Evolutionary conservation across 35 echinoderm and acorn worm genomes (phyloP).

Genomic region (Lytechinus variegatus): DNA sequence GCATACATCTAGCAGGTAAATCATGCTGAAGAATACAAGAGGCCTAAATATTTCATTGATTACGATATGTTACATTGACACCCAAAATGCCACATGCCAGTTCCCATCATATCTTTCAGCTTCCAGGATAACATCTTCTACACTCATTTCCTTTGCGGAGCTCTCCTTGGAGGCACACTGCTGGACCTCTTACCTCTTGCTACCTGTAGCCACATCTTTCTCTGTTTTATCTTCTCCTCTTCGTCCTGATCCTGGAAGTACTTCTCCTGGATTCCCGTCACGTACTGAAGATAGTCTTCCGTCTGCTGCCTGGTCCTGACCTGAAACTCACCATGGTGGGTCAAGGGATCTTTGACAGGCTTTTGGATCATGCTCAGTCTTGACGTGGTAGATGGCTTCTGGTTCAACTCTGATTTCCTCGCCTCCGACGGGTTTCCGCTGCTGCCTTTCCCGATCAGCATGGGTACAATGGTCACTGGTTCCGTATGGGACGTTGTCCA

Average conservation of each 20-base stretch:
- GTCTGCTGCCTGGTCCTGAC: slow-evolving; percentile 82
- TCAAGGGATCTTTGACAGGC: slow-evolving; percentile 84
- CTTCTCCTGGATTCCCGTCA: slow-evolving; percentile 69
- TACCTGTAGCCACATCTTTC: slow-evolving; percentile 72
- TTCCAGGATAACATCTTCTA: no score
- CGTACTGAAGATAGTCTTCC: slow-evolving; percentile 71
- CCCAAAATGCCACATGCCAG: no score
- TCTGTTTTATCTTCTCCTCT: slow-evolving; percentile 61
- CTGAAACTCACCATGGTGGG: slow-evolving; percentile 70
- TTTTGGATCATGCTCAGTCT: background rate
- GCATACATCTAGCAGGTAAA: no score
- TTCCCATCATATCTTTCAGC: no score
- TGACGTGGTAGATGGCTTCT: background rate
- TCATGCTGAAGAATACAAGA: no score
- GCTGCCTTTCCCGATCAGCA: slow-evolving; percentile 70
- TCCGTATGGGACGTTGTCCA: slow-evolving; percentile 89
- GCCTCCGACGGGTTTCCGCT: slow-evolving; percentile 8
- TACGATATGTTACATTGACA: no score
- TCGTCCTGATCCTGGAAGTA: slow-evolving; percentile 55
- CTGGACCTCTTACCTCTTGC: slow-evolving; percentile 64
- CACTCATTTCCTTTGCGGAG: background rate
- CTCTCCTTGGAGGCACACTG: slow-evolving; percentile 40
- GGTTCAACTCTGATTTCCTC: background rate
- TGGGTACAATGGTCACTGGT: slow-evolving; percentile 66
- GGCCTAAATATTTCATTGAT: no score